Conservation (phyloP, 2,888 invertebrate species). For the Polyploca ridens region DNA sequence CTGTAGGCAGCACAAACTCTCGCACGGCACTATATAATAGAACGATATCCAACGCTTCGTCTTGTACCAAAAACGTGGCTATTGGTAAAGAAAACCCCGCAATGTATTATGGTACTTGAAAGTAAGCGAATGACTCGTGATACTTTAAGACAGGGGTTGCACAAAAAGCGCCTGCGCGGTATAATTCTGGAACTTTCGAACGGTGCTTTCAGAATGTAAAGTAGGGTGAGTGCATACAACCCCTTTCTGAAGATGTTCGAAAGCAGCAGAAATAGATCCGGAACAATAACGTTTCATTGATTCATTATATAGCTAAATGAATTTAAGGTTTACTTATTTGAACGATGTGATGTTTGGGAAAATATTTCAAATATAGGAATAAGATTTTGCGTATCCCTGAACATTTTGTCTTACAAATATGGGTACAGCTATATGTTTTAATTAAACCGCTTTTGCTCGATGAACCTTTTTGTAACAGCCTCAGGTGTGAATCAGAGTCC, state of each 20-base stretch:
- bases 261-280: background rate
- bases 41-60: background rate
- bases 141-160: slow-evolving; percentile 11
- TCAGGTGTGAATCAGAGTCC: slow-evolving; percentile 46
- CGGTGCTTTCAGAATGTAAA: slow-evolving; percentile 16
- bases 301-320: background rate
- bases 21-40: slow-evolving; percentile 21
- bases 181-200: slow-evolving; percentile 35
- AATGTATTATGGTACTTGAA: slow-evolving; percentile 21
- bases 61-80: background rate
- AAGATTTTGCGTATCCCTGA: too few species aligned
- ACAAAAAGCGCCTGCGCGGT: slow-evolving; percentile 30
- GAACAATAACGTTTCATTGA: background rate
- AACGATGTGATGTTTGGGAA: background rate
- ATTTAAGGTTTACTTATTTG: background rate
- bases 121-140: slow-evolving; percentile 16
- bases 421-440: background rate
- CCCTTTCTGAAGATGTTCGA: background rate
- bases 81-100: slow-evolving; percentile 19
- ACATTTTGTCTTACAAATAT: background rate
- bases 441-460: background rate
- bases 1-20: slow-evolving; percentile 16
- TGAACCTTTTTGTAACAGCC: slow-evolving; percentile 24
- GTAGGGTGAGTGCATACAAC: slow-evolving; percentile 2
- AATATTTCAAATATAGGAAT: background rate